A percentile compares a stretch with the other conserved stretches of the same genome.
Conservation (phyloP, 2,797 vertebrate genomes). For the Valencia hispanica region DNA sequence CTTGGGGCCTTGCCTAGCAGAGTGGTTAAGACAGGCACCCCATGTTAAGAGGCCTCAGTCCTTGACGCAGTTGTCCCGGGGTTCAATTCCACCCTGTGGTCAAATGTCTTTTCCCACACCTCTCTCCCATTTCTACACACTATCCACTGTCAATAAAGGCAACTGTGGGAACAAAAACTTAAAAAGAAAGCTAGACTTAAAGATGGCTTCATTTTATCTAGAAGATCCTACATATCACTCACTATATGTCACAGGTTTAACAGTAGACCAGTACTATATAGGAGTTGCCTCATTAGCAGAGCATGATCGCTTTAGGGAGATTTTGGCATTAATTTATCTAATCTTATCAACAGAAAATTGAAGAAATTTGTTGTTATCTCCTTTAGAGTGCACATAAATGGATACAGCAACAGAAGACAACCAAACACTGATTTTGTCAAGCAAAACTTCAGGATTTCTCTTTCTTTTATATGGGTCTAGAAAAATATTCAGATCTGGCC, state of each 20-base stretch:
- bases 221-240: background rate
- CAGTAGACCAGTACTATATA: background rate
- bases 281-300: background rate
- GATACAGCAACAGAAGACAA: background rate
- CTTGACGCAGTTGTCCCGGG: too few relatives aligned
- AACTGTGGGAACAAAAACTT: too few relatives aligned
- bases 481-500: background rate
- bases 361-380: background rate
- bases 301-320: background rate
- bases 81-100: too few relatives aligned
- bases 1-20: too few relatives aligned
- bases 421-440: background rate
- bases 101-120: too few relatives aligned
- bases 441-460: background rate
- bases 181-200: background rate
- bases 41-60: too few relatives aligned
- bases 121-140: too few relatives aligned
- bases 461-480: background rate
- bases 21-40: too few relatives aligned
- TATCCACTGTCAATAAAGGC: too few relatives aligned
- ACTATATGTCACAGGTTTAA: background rate
- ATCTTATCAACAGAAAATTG: background rate
- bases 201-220: background rate
- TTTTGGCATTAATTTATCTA: background rate
- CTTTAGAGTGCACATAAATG: background rate